phyloP scores from a whole-genome alignment of 2,888 invertebrate genomes.

The Drosophila longiperda region DNA sequence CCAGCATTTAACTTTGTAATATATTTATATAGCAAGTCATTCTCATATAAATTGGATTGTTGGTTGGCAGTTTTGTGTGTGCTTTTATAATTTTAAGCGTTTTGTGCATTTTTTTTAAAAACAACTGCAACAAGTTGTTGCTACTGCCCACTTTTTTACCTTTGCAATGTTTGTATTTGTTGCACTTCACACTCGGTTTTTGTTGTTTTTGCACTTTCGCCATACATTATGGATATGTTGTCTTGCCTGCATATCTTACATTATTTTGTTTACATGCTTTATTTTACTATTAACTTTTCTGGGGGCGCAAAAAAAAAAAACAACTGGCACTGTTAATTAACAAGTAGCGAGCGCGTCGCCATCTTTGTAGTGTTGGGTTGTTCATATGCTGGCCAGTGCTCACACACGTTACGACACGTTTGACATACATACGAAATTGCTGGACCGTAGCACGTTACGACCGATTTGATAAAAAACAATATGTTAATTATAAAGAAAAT shows the following conservation, averaged over 20 bases:
- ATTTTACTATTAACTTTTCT: constrained; percentile 49
- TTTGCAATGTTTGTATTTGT: constrained; percentile 79
- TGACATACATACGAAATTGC: background rate
- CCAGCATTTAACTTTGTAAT: constrained; percentile 21
- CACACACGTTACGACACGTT: constrained; percentile 34
- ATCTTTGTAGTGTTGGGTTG: constrained; percentile 72
- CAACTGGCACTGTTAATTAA: constrained; percentile 75
- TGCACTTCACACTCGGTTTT: constrained; percentile 66
- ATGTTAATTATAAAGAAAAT: background rate
- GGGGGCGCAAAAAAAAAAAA: constrained; percentile 70
- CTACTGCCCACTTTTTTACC: constrained; percentile 70
- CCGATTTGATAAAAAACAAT: background rate
- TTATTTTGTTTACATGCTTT: constrained; percentile 57
- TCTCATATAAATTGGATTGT: background rate
- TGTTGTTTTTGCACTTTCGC: constrained; percentile 20
- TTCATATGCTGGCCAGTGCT: constrained; percentile 40
- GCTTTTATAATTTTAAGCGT: constrained; percentile 23
- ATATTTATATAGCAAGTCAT: background rate
- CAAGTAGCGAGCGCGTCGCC: constrained; percentile 78
- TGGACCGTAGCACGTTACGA: constrained; percentile 17
- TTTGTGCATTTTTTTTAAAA: constrained; percentile 42
- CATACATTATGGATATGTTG: constrained; percentile 50
- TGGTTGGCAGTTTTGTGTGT: constrained; percentile 12
- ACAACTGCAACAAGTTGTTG: constrained; percentile 44
- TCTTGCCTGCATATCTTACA: constrained; percentile 27